These are phyloP conservation scores for Bombus waltoni DNA, from an alignment of 1,140 invertebrate species.

Conservation along the genomic window DNA sequence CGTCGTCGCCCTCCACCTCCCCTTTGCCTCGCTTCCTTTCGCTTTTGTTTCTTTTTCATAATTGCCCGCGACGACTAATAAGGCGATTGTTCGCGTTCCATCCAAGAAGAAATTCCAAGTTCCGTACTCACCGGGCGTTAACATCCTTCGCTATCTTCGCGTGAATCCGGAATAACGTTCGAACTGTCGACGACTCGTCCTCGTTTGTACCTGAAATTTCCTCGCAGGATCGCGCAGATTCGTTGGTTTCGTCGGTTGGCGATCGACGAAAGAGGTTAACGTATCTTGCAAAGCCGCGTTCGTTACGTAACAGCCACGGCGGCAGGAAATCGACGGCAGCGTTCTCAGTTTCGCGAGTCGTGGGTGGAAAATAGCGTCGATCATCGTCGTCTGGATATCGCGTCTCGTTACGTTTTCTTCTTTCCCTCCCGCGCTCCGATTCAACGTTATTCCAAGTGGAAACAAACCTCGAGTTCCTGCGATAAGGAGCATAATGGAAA, in stretches of 20 bases:
- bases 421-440: background rate
- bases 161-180: slow-evolving; percentile 50
- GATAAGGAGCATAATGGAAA: slow-evolving; percentile 68
- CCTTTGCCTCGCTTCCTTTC: background rate
- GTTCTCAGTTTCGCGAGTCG: background rate
- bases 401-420: slow-evolving; percentile 29
- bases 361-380: slow-evolving; percentile 28
- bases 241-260: no score
- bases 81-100: slow-evolving; percentile 79
- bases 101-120: slow-evolving; percentile 73
- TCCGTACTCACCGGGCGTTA: slow-evolving; percentile 53
- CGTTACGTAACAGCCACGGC: background rate
- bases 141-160: slow-evolving; percentile 39
- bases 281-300: background rate
- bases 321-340: background rate
- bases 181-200: background rate
- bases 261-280: background rate
- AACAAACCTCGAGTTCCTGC: slow-evolving; percentile 33
- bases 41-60: slow-evolving; percentile 60
- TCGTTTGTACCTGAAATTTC: background rate
- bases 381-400: slow-evolving; percentile 46
- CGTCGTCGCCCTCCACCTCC: slow-evolving; percentile 28
- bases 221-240: slow-evolving; percentile 11
- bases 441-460: slow-evolving; percentile 1
- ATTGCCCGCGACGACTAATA: slow-evolving; percentile 76